Percentiles rank a stretch among this genome's conserved stretches.
These are phyloP conservation scores for Harpagifer antarcticus DNA, from an alignment of 2,797 vertebrate species.

Conservation along the genomic window DNA sequence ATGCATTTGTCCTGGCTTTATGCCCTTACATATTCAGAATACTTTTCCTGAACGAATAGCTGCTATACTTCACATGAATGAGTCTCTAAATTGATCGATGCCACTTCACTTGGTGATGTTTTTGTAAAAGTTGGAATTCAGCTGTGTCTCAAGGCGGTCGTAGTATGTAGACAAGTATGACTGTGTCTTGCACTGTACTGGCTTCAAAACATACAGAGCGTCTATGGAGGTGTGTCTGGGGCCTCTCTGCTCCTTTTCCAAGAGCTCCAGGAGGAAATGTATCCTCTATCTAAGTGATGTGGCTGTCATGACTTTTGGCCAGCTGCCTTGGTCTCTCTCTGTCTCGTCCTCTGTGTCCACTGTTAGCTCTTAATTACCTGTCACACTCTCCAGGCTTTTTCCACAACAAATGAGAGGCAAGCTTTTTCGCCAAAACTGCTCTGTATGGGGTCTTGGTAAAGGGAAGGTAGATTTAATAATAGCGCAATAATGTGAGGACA, in stretches of 20 bases:
- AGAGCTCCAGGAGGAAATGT: conserved; percentile 42
- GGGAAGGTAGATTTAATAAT: conserved; percentile 2
- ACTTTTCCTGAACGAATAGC: conserved; percentile 31
- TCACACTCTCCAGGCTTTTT: conserved; percentile 59
- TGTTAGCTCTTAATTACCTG: conserved; percentile 51
- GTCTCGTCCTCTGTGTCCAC: conserved; percentile 12
- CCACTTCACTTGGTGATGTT: conserved; percentile 39
- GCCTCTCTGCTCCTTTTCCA: conserved; percentile 18
- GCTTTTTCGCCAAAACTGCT: conserved; percentile 20
- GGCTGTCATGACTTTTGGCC: conserved; percentile 45
- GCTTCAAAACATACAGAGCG: conserved; percentile 6
- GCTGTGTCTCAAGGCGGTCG: conserved; percentile 1
- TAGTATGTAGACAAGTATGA: background rate
- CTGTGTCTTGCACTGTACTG: conserved; percentile 19
- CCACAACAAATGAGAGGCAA: conserved; percentile 20
- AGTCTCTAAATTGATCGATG: conserved; percentile 37
- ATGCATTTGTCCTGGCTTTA: conserved; percentile 42
- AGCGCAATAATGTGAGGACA: background rate
- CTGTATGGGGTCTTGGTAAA: conserved; percentile 21
- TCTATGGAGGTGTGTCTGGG: conserved; percentile 8
- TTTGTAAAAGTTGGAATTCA: conserved; percentile 28
- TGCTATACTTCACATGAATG: conserved; percentile 54
- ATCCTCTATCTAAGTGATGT: conserved; percentile 54
- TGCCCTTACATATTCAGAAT: conserved; percentile 31
- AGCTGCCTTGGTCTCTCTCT: conserved; percentile 11